Evolutionary conservation across 2,888 invertebrate genomes (phyloP).

Genomic region (Choristoneura rosaceana): DNA sequence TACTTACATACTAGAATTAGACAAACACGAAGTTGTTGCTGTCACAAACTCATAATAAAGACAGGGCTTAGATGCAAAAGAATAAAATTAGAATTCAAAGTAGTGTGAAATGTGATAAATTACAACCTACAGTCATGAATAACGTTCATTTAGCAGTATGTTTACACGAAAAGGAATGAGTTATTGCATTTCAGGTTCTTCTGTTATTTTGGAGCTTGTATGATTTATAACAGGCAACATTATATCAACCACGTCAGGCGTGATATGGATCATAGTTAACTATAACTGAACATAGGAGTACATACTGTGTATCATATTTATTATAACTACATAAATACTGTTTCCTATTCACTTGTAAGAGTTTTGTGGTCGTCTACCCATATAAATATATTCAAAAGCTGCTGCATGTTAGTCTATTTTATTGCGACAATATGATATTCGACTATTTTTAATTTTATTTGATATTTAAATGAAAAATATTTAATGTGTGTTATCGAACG

Average conservation of each 20-base stretch:
- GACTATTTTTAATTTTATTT: no score
- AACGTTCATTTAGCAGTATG: conserved; percentile 9
- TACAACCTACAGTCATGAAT: background rate
- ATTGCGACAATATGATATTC: no score
- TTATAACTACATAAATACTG: no score
- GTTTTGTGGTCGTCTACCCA: no score
- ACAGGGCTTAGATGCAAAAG: background rate
- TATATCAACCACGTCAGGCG: conserved; percentile 7
- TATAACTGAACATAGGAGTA: background rate
- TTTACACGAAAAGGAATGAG: conserved; percentile 28
- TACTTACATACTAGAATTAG: no score
- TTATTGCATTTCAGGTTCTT: conserved; percentile 17
- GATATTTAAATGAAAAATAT: no score
- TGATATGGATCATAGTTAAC: conserved; percentile 1
- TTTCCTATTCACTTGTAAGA: no score
- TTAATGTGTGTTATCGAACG: no score
- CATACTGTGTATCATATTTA: no score
- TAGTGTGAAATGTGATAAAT: background rate
- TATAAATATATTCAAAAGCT: no score
- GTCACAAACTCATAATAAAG: background rate
- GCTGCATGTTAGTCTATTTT: no score
- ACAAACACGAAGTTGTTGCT: background rate
- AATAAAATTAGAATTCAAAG: conserved; percentile 7
- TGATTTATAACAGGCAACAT: conserved; percentile 27
- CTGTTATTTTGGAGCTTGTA: background rate